Percentiles rank a stretch among this genome's conserved stretches.
Evolutionary conservation across 1,140 invertebrate genomes (phyloP).

Genomic region (Drosophila malerkotliana): DNA sequence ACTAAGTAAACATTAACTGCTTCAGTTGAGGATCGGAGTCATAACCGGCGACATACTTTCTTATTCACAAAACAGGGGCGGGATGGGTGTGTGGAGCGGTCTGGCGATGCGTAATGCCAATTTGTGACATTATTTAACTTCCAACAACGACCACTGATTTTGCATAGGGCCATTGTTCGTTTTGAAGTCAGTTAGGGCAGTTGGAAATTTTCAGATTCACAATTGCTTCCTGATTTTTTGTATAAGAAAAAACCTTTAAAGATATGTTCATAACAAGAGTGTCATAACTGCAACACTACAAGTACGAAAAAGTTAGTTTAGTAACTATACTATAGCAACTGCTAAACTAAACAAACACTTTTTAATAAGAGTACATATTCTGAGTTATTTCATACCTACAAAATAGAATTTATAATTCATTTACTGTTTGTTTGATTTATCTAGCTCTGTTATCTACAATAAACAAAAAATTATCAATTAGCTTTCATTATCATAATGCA

Average conservation of each 20-base stretch:
- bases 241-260: not conserved
- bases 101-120: conserved; percentile 69
- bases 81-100: not conserved
- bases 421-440: not conserved
- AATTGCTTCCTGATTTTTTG: conserved; percentile 24
- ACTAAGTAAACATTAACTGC: conserved; percentile 74
- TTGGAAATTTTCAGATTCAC: not conserved
- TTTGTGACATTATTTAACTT: conserved; percentile 67
- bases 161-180: conserved; percentile 54
- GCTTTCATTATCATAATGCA: not conserved
- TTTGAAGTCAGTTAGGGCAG: conserved; percentile 46
- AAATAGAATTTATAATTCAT: not conserved
- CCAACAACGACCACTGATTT: conserved; percentile 21
- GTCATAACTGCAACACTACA: conserved; percentile 4
- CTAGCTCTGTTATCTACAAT: not conserved
- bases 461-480: not conserved
- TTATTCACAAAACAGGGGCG: conserved; percentile 40
- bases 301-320: not conserved
- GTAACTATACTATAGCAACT: no score
- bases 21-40: conserved; percentile 55
- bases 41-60: conserved; percentile 68
- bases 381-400: no score
- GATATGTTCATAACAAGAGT: not conserved
- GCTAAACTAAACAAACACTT: no score
- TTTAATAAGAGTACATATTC: no score